Conservation (phyloP, 2,797 vertebrate species). For the Sebastes matsubarae region DNA sequence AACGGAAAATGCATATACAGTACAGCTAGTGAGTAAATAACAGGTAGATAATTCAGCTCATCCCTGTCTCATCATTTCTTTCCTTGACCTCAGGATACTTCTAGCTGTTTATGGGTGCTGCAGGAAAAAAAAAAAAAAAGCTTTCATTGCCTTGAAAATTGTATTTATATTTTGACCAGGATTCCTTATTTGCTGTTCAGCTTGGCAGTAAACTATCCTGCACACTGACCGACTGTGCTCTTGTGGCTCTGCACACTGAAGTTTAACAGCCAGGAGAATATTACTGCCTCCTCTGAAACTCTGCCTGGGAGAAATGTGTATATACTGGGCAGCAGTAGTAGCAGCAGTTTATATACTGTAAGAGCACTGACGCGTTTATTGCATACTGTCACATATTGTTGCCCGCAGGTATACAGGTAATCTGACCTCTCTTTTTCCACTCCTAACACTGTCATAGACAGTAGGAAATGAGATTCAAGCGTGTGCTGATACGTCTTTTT, state of each 20-base stretch:
- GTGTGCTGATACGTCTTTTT: background rate
- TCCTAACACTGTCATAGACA: background rate
- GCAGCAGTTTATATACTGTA: slow-evolving; percentile 35
- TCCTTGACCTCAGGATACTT: no score
- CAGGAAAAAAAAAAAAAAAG: background rate
- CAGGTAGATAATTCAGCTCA: no score
- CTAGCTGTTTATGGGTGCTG: background rate
- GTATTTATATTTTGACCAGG: background rate
- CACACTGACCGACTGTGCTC: slow-evolving; percentile 3
- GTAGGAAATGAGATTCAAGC: slow-evolving; percentile 20
- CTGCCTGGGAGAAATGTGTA: slow-evolving; percentile 14
- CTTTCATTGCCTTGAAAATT: background rate
- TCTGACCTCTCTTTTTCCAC: background rate
- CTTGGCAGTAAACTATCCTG: background rate
- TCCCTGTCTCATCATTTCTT: background rate
- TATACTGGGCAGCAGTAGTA: background rate
- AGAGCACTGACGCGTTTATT: slow-evolving; percentile 37
- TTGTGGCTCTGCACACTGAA: background rate
- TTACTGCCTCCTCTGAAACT: slow-evolving; percentile 7
- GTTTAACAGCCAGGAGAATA: slow-evolving; percentile 23
- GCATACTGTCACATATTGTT: slow-evolving; percentile 32
- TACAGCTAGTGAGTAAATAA: background rate
- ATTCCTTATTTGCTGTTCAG: background rate
- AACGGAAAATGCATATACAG: background rate
- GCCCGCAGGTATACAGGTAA: slow-evolving; percentile 41